These are phyloP conservation scores for Leptopilina drosophilae DNA, from an alignment of 2,888 invertebrate genomes.

Conservation along the genomic window DNA sequence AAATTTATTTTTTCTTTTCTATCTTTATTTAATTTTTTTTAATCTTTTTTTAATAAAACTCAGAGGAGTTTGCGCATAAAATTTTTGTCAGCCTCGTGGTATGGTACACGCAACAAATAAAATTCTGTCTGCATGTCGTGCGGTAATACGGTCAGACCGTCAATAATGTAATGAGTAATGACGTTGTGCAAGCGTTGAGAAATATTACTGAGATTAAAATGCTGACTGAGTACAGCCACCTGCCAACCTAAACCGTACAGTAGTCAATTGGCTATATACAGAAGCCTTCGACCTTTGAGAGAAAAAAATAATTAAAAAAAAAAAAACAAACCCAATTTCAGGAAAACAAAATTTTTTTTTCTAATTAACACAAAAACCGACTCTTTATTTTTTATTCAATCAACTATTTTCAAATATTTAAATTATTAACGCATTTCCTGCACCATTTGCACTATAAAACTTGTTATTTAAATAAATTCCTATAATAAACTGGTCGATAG, in stretches of 20 bases:
- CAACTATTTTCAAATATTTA: too few species aligned
- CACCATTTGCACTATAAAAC: too few species aligned
- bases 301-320: background rate
- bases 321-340: background rate
- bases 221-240: constrained; percentile 54
- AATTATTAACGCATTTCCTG: too few species aligned
- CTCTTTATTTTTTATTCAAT: background rate
- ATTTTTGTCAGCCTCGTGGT: background rate
- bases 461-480: too few species aligned
- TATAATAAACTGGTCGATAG: too few species aligned
- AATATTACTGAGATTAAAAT: constrained; percentile 60
- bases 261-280: constrained; percentile 5
- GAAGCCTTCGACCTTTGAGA: constrained; percentile 7
- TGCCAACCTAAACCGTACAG: constrained; percentile 2
- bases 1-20: background rate
- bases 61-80: background rate
- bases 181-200: constrained; percentile 60
- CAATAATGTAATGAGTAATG: constrained; percentile 52
- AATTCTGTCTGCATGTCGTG: constrained; percentile 18
- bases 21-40: background rate
- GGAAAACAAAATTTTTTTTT: background rate
- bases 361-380: background rate
- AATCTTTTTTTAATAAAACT: background rate
- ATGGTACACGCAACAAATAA: background rate
- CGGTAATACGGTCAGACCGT: constrained; percentile 52